Conservation (phyloP, 2,888 invertebrate genomes). For the Corbicula japonica region DNA sequence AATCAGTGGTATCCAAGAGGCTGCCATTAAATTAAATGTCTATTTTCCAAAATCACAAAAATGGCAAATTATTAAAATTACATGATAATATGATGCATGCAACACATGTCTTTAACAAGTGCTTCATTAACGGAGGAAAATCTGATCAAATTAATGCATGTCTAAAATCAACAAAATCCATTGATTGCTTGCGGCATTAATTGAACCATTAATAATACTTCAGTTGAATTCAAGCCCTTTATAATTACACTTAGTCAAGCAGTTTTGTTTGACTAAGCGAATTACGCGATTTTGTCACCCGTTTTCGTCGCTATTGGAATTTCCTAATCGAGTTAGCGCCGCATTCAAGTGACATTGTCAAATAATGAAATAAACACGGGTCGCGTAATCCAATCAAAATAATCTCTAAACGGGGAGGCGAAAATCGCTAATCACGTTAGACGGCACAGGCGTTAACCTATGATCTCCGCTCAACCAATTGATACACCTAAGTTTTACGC, state of each 20-base stretch:
- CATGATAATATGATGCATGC: slow-evolving; percentile 10
- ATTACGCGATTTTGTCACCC: slow-evolving; percentile 37
- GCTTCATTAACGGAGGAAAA: slow-evolving; percentile 32
- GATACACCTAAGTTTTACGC: slow-evolving; percentile 20
- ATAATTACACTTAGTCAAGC: slow-evolving; percentile 41
- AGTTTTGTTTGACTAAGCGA: slow-evolving; percentile 44
- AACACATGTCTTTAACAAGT: slow-evolving; percentile 35
- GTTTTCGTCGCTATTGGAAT: slow-evolving; percentile 33
- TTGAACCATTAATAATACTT: slow-evolving; percentile 53
- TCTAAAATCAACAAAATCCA: slow-evolving; percentile 34
- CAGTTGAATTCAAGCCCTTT: slow-evolving; percentile 34
- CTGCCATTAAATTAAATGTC: too few relatives aligned
- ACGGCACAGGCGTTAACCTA: slow-evolving; percentile 31
- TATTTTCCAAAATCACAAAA: too few relatives aligned
- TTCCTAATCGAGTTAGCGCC: slow-evolving; percentile 39
- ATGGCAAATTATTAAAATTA: too few relatives aligned
- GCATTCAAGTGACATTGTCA: slow-evolving; percentile 36
- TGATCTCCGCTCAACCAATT: slow-evolving; percentile 31
- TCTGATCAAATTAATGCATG: slow-evolving; percentile 2
- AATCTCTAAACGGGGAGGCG: slow-evolving; percentile 41
- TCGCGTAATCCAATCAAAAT: slow-evolving; percentile 43
- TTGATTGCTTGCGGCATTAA: slow-evolving; percentile 31
- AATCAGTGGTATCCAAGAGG: too few relatives aligned
- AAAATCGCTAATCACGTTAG: slow-evolving; percentile 34
- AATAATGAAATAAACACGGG: slow-evolving; percentile 38